These are phyloP conservation scores for Scaptomyza polygonia DNA, from an alignment of 2,888 invertebrate genomes.

Conservation along the genomic window DNA sequence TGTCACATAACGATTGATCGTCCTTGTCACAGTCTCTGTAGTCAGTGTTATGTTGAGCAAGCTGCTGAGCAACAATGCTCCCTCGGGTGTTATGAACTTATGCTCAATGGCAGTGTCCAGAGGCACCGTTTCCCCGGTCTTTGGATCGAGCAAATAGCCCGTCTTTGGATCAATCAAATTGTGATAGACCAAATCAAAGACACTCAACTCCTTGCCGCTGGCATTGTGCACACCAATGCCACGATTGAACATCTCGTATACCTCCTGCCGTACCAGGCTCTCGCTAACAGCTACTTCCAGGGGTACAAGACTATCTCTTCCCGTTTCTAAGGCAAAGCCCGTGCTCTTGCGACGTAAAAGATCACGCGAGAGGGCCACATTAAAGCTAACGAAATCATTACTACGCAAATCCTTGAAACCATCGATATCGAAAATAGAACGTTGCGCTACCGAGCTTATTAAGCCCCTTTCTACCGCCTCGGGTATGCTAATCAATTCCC, in stretches of 20 bases:
- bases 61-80: conserved; percentile 93
- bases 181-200: conserved; percentile 94
- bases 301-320: conserved; percentile 90
- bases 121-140: conserved; percentile 89
- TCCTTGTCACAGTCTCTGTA: conserved; percentile 93
- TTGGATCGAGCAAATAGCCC: conserved; percentile 92
- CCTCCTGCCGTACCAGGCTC: conserved; percentile 92
- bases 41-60: conserved; percentile 94
- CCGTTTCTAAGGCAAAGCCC: conserved; percentile 89
- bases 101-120: conserved; percentile 94
- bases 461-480: conserved; percentile 96
- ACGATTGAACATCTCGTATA: conserved; percentile 92
- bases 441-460: conserved; percentile 93
- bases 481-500: conserved; percentile 90
- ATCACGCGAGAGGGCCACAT: conserved; percentile 91
- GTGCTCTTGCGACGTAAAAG: conserved; percentile 90
- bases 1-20: conserved; percentile 92
- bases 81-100: conserved; percentile 93
- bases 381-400: conserved; percentile 93
- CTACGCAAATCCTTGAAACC: conserved; percentile 93
- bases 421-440: conserved; percentile 96
- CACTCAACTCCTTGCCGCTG: conserved; percentile 90
- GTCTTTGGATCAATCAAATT: conserved; percentile 94
- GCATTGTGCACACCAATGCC: conserved; percentile 91
- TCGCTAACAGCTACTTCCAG: conserved; percentile 92